Evolutionary conservation across 2,888 invertebrate genomes (phyloP), one percentile per base, ranked within the genome.

Genomic region (Bugulina stolonifera): DNA sequence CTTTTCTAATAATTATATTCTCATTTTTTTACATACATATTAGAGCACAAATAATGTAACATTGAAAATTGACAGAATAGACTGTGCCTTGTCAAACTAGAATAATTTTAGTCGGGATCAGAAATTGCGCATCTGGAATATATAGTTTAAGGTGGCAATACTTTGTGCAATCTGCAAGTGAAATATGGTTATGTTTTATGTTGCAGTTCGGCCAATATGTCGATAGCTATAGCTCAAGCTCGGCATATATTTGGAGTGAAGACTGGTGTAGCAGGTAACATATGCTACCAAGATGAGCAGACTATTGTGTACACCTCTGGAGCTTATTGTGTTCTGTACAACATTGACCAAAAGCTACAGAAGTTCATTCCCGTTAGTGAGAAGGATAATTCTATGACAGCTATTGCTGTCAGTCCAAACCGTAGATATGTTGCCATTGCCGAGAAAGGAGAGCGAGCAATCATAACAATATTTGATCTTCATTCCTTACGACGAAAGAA

Each of bases 241-340:
- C 80, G 81, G 75, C 81, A 84, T 75, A 81, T 84, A 35, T 85
- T 84, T 80, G 85, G 85, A 75, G 76, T 85, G 70, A 80, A 82
- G 74, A 77, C 80, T 58, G 80, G 80, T 52, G 81, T 85, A 34
- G 76, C 79, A 69, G 81, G 82, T 25, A 84, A 83, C 76, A 80
- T 85, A 52, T 81, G 80, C 74, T 83, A 81, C 75, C 81, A 82
- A 76, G 85, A 85, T 79, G 85, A 86, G 73, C 81, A 85, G 75
- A 83, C 84, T 71, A 80, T 86, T 79, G 82, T 84, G 1, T 85
- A 84, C 75, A 83, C 85, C n/a, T 81, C 83, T 71, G 86, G 86
- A 35, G 81, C 84, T 29, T 83, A 85, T 77, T 82, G 84, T 71
- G 82, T 86, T 57, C 76, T 86, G 71, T 84, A 85, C 78, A 85